A percentile compares a stretch with the other conserved stretches of the same genome.
phyloP scores from a whole-genome alignment of 2,797 vertebrate species.

The Staurois parvus region DNA sequence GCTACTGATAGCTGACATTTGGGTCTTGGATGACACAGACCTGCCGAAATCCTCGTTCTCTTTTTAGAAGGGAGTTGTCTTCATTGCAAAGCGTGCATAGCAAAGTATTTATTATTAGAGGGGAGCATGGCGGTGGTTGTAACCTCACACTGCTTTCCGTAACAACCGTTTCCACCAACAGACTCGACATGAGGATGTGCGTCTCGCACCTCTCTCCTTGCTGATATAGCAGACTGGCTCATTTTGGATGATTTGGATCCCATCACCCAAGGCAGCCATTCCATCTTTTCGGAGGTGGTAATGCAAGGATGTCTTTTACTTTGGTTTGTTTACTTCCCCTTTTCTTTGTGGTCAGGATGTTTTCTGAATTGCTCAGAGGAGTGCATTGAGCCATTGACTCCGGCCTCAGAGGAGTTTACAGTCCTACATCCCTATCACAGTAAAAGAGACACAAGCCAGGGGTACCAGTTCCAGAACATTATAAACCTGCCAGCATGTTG shows the following conservation, averaged over 20 bases:
- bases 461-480: too few relatives aligned
- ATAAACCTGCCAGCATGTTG: too few relatives aligned
- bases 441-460: too few relatives aligned
- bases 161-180: constrained; percentile 77
- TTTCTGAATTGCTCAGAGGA: too few relatives aligned
- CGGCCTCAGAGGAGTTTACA: too few relatives aligned
- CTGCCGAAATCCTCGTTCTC: constrained; percentile 71
- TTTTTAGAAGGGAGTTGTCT: constrained; percentile 80
- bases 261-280: constrained; percentile 46
- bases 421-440: too few relatives aligned
- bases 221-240: constrained; percentile 60
- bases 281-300: neutral
- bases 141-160: constrained; percentile 77
- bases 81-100: constrained; percentile 76
- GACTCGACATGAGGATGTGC: constrained; percentile 77
- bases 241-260: constrained; percentile 12
- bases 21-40: constrained; percentile 35
- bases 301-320: too few relatives aligned
- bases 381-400: too few relatives aligned
- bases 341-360: too few relatives aligned
- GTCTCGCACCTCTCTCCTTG: constrained; percentile 41
- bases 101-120: constrained; percentile 83
- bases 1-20: constrained; percentile 55
- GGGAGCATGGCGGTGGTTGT: constrained; percentile 75
- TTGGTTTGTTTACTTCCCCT: neutral